These are phyloP conservation scores for Rhinopomastus cyanomelas DNA, from an alignment of 2,113 vertebrate species.

Conservation along the genomic window DNA sequence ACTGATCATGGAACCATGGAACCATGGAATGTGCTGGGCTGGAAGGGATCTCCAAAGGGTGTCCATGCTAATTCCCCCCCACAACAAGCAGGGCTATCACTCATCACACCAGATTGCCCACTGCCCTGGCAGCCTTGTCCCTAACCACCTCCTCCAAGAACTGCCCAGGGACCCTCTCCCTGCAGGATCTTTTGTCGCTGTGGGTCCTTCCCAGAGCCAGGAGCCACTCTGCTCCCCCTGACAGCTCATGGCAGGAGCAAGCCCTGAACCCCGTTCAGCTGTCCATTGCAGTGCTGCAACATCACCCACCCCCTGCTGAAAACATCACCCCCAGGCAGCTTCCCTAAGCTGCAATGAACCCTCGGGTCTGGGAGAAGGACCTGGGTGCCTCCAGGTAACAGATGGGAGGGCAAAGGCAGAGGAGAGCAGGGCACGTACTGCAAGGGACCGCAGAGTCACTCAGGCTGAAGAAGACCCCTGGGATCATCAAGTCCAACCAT, in stretches of 20 bases:
- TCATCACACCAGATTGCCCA: too few relatives aligned
- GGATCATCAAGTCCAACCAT: too few relatives aligned
- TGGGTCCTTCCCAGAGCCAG: background rate
- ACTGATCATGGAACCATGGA: too few relatives aligned
- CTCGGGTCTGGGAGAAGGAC: background rate
- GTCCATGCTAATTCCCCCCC: too few relatives aligned
- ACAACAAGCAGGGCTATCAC: too few relatives aligned
- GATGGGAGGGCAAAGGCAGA: background rate
- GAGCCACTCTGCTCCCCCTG: background rate
- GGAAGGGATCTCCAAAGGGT: too few relatives aligned
- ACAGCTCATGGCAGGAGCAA: background rate
- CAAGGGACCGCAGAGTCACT: too few relatives aligned
- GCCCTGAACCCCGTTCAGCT: background rate
- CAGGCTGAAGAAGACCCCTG: too few relatives aligned
- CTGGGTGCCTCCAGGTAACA: background rate
- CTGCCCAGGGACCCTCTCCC: background rate
- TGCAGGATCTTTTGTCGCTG: background rate
- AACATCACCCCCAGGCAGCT: background rate
- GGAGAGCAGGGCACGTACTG: background rate
- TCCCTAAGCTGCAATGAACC: background rate
- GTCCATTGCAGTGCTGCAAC: background rate
- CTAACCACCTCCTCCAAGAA: background rate
- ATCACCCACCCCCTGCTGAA: background rate
- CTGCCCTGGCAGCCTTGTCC: background rate
- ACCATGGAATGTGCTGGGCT: too few relatives aligned